phyloP scores from a whole-genome alignment of 2,113 vertebrate species.

The Dicaeum eximium region DNA sequence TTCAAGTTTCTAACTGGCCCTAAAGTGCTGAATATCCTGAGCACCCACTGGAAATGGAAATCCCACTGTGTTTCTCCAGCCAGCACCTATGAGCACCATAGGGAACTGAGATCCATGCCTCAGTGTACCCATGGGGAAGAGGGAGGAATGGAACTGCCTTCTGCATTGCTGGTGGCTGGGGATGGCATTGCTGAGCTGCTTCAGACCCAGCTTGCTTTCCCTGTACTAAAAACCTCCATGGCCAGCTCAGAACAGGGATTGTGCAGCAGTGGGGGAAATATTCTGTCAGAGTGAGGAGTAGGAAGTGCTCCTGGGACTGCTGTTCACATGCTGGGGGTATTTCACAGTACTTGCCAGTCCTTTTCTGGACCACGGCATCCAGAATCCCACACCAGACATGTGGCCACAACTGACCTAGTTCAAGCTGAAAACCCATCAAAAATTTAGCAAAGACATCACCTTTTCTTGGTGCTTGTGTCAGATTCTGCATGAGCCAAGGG shows the following conservation, averaged over 20 bases:
- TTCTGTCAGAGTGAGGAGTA: neutral
- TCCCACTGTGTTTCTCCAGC: neutral
- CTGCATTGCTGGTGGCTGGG: neutral
- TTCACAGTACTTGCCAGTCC: neutral
- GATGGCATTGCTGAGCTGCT: neutral
- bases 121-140: neutral
- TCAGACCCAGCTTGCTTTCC: neutral
- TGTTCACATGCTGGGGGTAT: neutral
- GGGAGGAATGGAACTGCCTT: neutral
- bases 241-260: neutral
- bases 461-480: neutral
- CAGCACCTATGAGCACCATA: neutral
- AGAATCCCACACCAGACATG: neutral
- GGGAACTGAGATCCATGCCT: fast-evolving
- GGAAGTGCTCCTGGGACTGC: neutral
- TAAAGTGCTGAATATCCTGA: neutral
- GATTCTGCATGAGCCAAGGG: neutral
- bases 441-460: neutral
- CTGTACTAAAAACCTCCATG: neutral
- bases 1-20: neutral
- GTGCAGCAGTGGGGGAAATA: neutral
- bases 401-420: too few relatives aligned
- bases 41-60: neutral
- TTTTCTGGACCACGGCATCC: neutral
- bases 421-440: neutral